These are phyloP conservation scores for Eugnorisma glareosa DNA, from an alignment of 2,888 invertebrate species.

Conservation along the genomic window DNA sequence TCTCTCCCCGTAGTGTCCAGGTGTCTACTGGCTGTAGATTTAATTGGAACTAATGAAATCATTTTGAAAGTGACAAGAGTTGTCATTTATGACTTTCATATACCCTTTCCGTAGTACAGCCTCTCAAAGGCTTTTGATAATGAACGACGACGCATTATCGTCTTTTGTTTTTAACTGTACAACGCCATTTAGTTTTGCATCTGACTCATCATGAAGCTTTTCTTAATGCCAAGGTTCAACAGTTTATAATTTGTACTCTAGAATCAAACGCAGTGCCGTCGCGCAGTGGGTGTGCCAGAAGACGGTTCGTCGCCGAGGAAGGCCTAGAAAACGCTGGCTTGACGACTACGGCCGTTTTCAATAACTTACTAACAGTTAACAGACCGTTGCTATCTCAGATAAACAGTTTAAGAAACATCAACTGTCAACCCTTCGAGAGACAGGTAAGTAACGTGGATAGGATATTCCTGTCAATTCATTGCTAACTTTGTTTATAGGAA, in stretches of 20 bases:
- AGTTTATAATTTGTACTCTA: not conserved
- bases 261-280: not conserved
- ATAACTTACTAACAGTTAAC: too few relatives aligned
- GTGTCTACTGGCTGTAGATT: not conserved
- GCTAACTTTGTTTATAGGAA: too few relatives aligned
- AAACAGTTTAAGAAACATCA: too few relatives aligned
- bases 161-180: not conserved
- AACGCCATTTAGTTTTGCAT: not conserved
- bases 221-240: not conserved
- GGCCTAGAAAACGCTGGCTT: too few relatives aligned
- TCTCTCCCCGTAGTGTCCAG: too few relatives aligned
- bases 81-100: not conserved
- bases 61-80: not conserved
- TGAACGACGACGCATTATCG: not conserved
- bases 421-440: too few relatives aligned
- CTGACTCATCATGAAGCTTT: not conserved
- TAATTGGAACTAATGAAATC: not conserved
- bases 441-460: too few relatives aligned
- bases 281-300: too few relatives aligned
- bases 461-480: too few relatives aligned
- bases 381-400: too few relatives aligned
- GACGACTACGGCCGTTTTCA: too few relatives aligned
- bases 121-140: not conserved
- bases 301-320: too few relatives aligned
- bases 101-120: not conserved